phyloP scores from a whole-genome alignment of 2,797 vertebrate species.

The Tympanoctomys barrerae region DNA sequence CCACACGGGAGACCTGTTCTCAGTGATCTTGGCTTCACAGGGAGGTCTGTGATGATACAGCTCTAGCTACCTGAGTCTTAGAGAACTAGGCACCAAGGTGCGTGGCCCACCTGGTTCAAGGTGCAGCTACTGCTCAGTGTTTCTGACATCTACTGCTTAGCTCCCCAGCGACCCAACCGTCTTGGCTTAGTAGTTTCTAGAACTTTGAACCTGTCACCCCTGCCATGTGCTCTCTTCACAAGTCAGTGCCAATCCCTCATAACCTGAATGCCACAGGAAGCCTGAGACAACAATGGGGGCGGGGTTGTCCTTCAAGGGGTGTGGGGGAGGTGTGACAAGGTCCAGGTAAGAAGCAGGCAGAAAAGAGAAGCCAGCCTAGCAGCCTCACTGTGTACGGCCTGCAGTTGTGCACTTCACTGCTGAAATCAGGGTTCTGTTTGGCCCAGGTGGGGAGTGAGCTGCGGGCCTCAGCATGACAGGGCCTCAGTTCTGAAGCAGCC shows the following conservation, averaged over 20 bases:
- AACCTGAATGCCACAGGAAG: slow-evolving; percentile 20
- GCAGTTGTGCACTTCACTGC: neutral
- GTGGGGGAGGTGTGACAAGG: too few species aligned
- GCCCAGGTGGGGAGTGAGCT: neutral
- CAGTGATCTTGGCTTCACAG: neutral
- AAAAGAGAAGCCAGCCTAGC: neutral
- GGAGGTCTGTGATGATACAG: neutral
- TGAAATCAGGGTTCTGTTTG: neutral
- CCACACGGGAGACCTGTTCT: neutral
- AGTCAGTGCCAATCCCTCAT: neutral
- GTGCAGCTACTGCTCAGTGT: neutral
- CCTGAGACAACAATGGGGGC: neutral
- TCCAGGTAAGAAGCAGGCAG: neutral
- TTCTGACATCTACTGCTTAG: neutral
- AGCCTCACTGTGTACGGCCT: neutral
- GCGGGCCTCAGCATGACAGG: neutral
- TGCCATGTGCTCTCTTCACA: neutral
- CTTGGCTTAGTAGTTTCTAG: slow-evolving; percentile 21
- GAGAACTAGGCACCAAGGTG: neutral
- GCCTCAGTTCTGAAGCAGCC: neutral
- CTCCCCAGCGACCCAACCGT: neutral
- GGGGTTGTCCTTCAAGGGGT: too few species aligned
- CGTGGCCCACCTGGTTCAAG: neutral
- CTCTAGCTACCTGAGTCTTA: neutral
- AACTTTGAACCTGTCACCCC: slow-evolving; percentile 14